Evolutionary conservation across 1,140 invertebrate species (phyloP), one percentile per base, ranked within the genome.

Genomic region (Manduca sexta): DNA sequence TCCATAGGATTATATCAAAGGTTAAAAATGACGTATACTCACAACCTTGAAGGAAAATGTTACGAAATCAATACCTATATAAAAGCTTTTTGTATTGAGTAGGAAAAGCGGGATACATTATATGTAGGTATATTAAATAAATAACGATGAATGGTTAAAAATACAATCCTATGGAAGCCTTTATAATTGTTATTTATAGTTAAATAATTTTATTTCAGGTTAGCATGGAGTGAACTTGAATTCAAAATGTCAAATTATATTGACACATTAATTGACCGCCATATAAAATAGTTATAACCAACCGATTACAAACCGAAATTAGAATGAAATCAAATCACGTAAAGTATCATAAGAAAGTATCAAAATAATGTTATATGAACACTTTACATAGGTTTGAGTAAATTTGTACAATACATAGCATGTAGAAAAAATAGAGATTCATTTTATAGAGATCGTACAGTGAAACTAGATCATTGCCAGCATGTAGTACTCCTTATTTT

Each of bases 381-480:
- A 79, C 74, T 79, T 82, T 74, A 79, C 66, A 82, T 67, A 74
- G 63, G 66, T 79, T 69, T 77, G 78, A 80, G 70, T 78, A 64
- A 74, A 75, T 82, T 80, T 84, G 76, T 84, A 82, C 76, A 82
- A 82, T 82, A 79, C 74, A 74, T 76, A 82, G 74, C 76, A 71
- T 77, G 76, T 84, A 84, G 81, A 84, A 84, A 84, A 84, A 84
- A 84, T 84, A 84, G 76, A 82, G 78, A 84, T 84, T 84, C 73
- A 74, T 41, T 78, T 82, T 77, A 71, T 77, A 80, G 77, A 82
- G 74, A 82, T 79, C 69, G 68, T 64, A 64, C 78, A 82, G 76
- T 84, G 77, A 84, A 84, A 84, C 81, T 56, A 74, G 74, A 74
- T 72, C 76, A 84, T 84, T 72, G 75, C 66, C 64, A 72, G 73